Percentiles rank a stretch among this genome's conserved stretches.
phyloP scores from a whole-genome alignment of 1,140 invertebrate species.

The Megalopta genalis region DNA sequence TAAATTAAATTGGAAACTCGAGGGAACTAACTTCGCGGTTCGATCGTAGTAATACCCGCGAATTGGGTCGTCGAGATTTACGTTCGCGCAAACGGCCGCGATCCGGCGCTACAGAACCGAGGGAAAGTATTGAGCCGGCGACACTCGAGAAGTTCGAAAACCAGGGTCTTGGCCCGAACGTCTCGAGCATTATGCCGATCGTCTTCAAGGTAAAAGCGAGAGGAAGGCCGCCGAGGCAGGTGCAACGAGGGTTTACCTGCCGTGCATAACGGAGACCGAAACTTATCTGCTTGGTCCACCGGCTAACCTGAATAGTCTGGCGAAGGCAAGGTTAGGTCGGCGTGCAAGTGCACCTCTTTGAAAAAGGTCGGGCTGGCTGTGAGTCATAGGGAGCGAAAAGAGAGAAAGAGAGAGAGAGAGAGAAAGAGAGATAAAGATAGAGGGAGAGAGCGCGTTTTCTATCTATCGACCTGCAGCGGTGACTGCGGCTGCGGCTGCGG shows the following conservation, averaged over 20 bases:
- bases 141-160: too few species aligned
- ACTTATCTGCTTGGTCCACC: constrained; percentile 15
- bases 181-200: not conserved
- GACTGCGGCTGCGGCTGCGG: not conserved
- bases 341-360: constrained; percentile 50
- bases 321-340: constrained; percentile 27
- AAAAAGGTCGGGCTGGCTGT: constrained; percentile 42
- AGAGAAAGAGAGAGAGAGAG: not conserved
- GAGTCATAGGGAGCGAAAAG: constrained; percentile 43
- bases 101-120: too few species aligned
- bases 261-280: constrained; percentile 16
- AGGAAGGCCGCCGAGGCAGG: constrained; percentile 12
- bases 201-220: constrained; percentile 12
- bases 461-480: constrained; percentile 56
- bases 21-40: too few species aligned
- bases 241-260: not conserved
- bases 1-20: too few species aligned
- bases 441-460: constrained; percentile 43
- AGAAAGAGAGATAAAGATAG: too few species aligned
- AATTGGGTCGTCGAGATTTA: too few species aligned
- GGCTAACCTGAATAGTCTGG: constrained; percentile 16
- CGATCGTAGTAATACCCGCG: too few species aligned
- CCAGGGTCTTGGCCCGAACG: too few species aligned
- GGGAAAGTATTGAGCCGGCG: too few species aligned
- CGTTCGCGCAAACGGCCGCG: too few species aligned